Evolutionary conservation across 2,888 invertebrate species (phyloP), one percentile per base, ranked within the genome.

Genomic region (Bellardia pandia): DNA sequence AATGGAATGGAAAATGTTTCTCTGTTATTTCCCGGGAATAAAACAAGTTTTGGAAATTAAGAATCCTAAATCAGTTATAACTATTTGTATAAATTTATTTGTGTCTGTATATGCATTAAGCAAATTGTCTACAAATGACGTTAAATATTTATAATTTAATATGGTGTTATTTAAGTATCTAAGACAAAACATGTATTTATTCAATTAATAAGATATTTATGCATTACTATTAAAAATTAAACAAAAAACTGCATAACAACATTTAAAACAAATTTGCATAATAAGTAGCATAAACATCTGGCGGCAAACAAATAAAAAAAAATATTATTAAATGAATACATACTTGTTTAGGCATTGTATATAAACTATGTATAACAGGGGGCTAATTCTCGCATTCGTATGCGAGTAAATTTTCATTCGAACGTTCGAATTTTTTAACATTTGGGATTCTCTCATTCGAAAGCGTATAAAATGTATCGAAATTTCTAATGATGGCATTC

Each of bases 161-260:
- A 42, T n/a, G 11, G 23, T 66, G 42, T 42, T 66, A 9, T 42
- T 16, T 66, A 64, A 37, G 4, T 51, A 51, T 40, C 4, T 4
- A 37, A 64, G 6, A 33, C 16, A 42, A 72, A 56, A 72, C 40
- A 58, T 72, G 56, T 72, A 72, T 72, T 72, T 58, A 56, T 58
- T 72, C 40, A 58, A 72, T 58, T 42, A 42, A 40, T 42, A 58
- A 58, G 30, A 42, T 14, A 56, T 45, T 56, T 72, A 72, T 42
- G 23, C 42, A 56, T 56, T 64, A 40, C 42, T 40, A 5, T 37
- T 1, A 66, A 45, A 45, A 45, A 42, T 16, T 23, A 42, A 42
- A 66, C 23, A 42, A 16, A 45, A 66, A 66, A 66, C 40, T 8
- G 40, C n/a, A 37, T 64, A 9, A 64, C 37, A 37, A 14, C 14